Percentiles rank a stretch among this genome's conserved stretches.
Conservation (phyloP, 1,140 invertebrate species). For the Ceratina japonica region DNA sequence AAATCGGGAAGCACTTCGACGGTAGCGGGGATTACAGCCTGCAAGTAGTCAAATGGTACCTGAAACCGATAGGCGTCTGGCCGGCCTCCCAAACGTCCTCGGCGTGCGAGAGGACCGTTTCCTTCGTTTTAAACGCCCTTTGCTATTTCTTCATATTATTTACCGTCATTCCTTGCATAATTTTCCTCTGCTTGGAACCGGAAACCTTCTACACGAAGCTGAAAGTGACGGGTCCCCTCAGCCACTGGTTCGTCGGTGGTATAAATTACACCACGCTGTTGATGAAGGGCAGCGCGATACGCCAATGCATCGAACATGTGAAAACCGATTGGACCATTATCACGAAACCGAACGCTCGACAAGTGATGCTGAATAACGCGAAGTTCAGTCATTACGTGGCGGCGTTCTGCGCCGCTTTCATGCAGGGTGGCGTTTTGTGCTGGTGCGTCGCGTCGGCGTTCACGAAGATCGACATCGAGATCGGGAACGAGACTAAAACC, state of each 20-base stretch:
- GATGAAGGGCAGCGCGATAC: constrained; percentile 37
- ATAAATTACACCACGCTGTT: constrained; percentile 45
- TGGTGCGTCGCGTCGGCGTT: constrained; percentile 22
- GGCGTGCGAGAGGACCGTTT: constrained; percentile 19
- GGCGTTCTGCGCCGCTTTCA: constrained; percentile 19
- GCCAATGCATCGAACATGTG: constrained; percentile 47
- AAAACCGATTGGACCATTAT: constrained; percentile 48
- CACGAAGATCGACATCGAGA: background rate
- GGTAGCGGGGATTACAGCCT: constrained; percentile 28
- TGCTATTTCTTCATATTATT: constrained; percentile 27
- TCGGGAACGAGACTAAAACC: constrained; percentile 29
- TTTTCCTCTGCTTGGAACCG: constrained; percentile 29
- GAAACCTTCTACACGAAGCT: constrained; percentile 15
- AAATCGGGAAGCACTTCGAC: background rate
- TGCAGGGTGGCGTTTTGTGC: constrained; percentile 37
- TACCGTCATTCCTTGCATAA: constrained; percentile 33
- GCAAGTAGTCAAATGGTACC: constrained; percentile 46
- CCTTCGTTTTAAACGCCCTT: background rate
- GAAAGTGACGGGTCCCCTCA: constrained; percentile 34
- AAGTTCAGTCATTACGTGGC: constrained; percentile 31
- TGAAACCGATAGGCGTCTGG: constrained; percentile 59
- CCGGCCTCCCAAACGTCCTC: background rate
- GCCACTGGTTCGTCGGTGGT: constrained; percentile 44
- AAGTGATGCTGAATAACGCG: constrained; percentile 48
- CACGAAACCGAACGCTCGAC: constrained; percentile 11